A percentile compares a stretch with the other conserved stretches of the same genome.
Evolutionary conservation across 2,888 invertebrate species (phyloP).

Genomic region (Callyntrura sp.): DNA sequence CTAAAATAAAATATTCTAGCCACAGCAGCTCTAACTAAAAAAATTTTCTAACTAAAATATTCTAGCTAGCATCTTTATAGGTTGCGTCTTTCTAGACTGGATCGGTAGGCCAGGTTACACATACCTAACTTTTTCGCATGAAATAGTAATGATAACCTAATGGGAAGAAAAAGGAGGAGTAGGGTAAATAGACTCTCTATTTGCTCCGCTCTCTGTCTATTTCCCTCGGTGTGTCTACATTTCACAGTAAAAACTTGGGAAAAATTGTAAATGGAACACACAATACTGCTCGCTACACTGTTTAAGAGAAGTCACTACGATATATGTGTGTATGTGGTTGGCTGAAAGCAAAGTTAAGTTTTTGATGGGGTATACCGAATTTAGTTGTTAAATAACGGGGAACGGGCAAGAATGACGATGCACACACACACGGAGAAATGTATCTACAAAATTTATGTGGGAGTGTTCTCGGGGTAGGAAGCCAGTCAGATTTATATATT

Average conservation of each 20-base stretch:
- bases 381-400: constrained; percentile 36
- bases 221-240: constrained; percentile 9
- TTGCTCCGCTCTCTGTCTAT: constrained; percentile 3
- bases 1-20: not conserved
- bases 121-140: constrained; percentile 26
- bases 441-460: constrained; percentile 29
- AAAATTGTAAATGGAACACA: not conserved
- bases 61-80: no score
- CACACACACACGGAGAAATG: not conserved
- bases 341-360: constrained; percentile 42
- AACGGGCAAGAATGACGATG: not conserved
- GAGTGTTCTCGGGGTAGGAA: not conserved
- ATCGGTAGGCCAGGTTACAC: no score
- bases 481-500: not conserved
- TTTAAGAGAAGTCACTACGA: not conserved
- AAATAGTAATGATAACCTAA: constrained; percentile 66
- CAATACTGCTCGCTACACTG: not conserved
- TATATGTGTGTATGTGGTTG: not conserved
- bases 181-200: constrained; percentile 3
- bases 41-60: no score
- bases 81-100: no score
- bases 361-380: constrained; percentile 22
- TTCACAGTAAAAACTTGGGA: constrained; percentile 2
- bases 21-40: not conserved
- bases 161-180: constrained; percentile 43